These are phyloP conservation scores for Hirtodrosophila duncani DNA, from an alignment of 2,888 invertebrate species.

Conservation along the genomic window DNA sequence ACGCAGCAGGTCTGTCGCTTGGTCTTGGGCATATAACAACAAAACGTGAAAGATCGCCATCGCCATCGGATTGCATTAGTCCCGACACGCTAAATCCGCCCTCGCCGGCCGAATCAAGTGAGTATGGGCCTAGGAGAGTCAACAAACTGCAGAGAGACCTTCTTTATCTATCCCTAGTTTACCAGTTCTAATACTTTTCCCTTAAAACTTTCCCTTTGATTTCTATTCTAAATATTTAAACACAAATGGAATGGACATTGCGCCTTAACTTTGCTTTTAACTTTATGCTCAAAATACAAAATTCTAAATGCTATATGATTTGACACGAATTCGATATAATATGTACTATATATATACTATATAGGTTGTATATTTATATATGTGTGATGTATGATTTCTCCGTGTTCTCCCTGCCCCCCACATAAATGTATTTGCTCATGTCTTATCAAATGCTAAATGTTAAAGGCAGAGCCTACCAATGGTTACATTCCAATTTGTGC, in stretches of 20 bases:
- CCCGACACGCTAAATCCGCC: slow-evolving; percentile 93
- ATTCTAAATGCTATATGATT: no score
- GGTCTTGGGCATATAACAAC: slow-evolving; percentile 84
- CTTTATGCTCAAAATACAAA: slow-evolving; percentile 7
- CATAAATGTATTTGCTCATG: slow-evolving; percentile 61
- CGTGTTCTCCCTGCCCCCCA: no score
- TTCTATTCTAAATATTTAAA: slow-evolving; percentile 18
- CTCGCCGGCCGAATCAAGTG: slow-evolving; percentile 93
- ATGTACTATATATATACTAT: slow-evolving; percentile 22
- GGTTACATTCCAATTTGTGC: slow-evolving; percentile 73
- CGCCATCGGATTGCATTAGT: slow-evolving; percentile 92
- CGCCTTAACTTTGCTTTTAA: slow-evolving; percentile 43
- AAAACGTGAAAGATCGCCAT: slow-evolving; percentile 91
- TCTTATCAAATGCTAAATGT: slow-evolving; percentile 78
- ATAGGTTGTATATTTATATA: no score
- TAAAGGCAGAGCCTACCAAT: slow-evolving; percentile 48
- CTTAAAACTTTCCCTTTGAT: slow-evolving; percentile 4
- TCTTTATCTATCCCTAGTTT: no score
- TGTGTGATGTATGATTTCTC: no score
- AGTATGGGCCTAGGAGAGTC: slow-evolving; percentile 78
- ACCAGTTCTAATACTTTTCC: background rate
- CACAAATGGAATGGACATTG: slow-evolving; percentile 72
- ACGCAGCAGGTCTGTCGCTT: slow-evolving; percentile 81
- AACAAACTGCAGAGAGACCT: no score
- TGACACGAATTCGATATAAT: slow-evolving; percentile 1